Percentiles rank a stretch among this genome's conserved stretches.
These are phyloP conservation scores for Intellagama lesueurii DNA, from an alignment of 2,797 vertebrate species.

Conservation along the genomic window DNA sequence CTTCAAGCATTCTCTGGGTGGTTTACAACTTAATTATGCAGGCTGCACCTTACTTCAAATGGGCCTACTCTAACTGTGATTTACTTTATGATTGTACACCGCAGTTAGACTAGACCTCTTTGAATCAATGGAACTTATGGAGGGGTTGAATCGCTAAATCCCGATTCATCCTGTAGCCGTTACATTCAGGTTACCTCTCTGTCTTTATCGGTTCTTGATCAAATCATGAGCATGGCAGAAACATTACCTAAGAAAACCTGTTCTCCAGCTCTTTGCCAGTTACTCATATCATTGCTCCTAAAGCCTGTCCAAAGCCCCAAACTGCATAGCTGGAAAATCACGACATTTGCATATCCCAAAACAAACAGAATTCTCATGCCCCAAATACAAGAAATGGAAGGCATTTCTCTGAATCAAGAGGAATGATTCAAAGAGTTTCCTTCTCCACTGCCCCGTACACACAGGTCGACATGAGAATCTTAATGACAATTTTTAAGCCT, in stretches of 20 bases:
- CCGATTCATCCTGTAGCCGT: not conserved
- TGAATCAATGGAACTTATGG: too few species aligned
- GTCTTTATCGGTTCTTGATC: not conserved
- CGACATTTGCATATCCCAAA: not conserved
- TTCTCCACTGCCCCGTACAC: too few species aligned
- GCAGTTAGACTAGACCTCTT: too few species aligned
- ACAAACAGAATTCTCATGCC: not conserved
- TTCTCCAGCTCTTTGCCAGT: not conserved
- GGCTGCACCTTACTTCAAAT: too few species aligned
- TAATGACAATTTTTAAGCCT: not conserved
- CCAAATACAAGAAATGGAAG: too few species aligned
- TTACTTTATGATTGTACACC: too few species aligned
- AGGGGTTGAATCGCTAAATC: too few species aligned
- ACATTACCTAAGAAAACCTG: not conserved
- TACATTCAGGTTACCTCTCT: not conserved
- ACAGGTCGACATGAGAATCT: not conserved
- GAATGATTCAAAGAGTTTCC: too few species aligned
- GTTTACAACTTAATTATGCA: too few species aligned
- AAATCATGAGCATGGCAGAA: not conserved
- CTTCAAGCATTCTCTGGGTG: too few species aligned
- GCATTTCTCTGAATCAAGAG: too few species aligned
- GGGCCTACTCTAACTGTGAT: too few species aligned
- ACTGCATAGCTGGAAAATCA: not conserved
- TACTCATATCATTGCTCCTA: not conserved
- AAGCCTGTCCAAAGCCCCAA: not conserved